These are phyloP conservation scores for Peromyscus californicus DNA, from an alignment of 2,113 vertebrate species.

Conservation along the genomic window DNA sequence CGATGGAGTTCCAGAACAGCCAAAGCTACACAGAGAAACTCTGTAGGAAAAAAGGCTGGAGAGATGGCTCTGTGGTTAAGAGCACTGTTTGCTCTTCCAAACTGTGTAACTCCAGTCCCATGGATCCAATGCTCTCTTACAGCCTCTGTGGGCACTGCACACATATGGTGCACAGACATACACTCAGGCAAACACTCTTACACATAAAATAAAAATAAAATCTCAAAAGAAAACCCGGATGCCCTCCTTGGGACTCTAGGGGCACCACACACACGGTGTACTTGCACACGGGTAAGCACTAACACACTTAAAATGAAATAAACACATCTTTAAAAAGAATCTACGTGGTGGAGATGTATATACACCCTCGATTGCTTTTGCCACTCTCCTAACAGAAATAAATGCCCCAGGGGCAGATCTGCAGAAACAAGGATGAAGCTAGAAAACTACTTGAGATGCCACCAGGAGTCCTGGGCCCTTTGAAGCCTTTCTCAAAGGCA, in stretches of 20 bases:
- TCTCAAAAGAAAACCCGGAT: background rate
- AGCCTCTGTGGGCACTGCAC: background rate
- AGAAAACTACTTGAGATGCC: background rate
- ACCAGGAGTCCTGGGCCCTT: background rate
- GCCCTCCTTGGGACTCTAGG: background rate
- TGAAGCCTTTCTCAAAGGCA: background rate
- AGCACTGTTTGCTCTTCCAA: background rate
- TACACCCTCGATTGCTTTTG: slow-evolving; percentile 55
- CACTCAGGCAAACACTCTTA: background rate
- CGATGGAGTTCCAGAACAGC: background rate
- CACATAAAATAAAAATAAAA: background rate
- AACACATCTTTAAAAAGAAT: background rate
- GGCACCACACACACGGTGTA: background rate
- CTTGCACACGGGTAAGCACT: background rate
- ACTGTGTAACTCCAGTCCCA: background rate
- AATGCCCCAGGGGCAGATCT: slow-evolving; percentile 42
- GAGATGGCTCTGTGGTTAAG: background rate
- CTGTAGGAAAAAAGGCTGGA: background rate
- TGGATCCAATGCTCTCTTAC: background rate
- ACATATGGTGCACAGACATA: background rate
- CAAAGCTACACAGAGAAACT: background rate
- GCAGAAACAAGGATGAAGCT: background rate
- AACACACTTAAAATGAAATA: background rate
- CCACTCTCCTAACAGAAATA: slow-evolving; percentile 45
- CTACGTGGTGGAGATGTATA: slow-evolving; percentile 45